Evolutionary conservation across 1,140 invertebrate species (phyloP), one percentile per base, ranked within the genome.

Genomic region (Idris sp.): DNA sequence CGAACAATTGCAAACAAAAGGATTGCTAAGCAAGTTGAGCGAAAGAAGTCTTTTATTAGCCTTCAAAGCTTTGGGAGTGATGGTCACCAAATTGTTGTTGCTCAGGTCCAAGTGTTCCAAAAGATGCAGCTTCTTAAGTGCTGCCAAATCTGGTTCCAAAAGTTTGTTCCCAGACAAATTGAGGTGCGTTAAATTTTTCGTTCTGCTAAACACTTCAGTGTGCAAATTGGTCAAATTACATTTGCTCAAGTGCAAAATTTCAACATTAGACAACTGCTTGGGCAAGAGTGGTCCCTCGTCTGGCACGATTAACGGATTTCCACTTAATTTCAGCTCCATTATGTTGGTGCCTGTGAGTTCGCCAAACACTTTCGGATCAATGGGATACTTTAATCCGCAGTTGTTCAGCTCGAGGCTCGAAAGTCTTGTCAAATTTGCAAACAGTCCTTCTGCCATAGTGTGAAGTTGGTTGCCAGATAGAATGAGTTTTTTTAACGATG

Each of bases 1-100:
- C 18, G 91, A 90, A 65, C 92, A 93, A 74, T 92, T 91, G 71
- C 92, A 93, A 33, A 89, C 83, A 84, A 92, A 93, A 0, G 91
- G 92, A 85, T 93, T 93, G 0, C 90, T 90, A 2, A 92, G 87
- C 3, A 93, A 84, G 80, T 91, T 91, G 2, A 93, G 41, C 0
- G 89, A 90, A 7, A 89, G 76, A 1, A 92, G 71, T 48, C 89
- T 88, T 0, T 88, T 83, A 82, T 92, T 92, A 0, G 72, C 59
- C 40, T 88, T 88, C 14, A 91, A 89, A 3, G 90, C 75, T 3
- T 78, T 67, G 0, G 91, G 90, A 40, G 89, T 88, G 10, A 93
- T 89, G 0, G 88, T 44, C 1, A 87, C 89, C 9, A 93, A 78
- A 46, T 91, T 91, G 71, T 93, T 93, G 38, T 89, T 90, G 46